phyloP scores from a whole-genome alignment of 2,797 vertebrate genomes.

The Aulostomus chinensis region DNA sequence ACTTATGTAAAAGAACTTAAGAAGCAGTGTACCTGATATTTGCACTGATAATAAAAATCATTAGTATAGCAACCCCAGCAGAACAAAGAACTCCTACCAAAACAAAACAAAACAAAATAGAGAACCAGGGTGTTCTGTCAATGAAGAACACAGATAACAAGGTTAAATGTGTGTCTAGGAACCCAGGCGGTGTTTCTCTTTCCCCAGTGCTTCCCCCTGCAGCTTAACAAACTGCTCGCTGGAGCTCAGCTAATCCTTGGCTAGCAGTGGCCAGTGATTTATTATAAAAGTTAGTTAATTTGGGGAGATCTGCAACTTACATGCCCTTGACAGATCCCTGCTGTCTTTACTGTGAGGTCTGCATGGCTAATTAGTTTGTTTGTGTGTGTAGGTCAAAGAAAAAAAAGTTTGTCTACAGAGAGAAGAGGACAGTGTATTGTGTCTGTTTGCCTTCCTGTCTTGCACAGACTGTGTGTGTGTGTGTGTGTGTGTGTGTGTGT shows the following conservation, averaged over 20 bases:
- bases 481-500: conserved; percentile 33
- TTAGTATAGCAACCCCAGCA: conserved; percentile 32
- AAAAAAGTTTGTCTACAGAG: conserved; percentile 10
- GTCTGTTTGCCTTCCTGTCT: conserved; percentile 63
- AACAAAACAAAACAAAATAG: conserved; percentile 20
- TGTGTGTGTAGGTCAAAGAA: conserved; percentile 22
- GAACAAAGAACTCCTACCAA: conserved; percentile 18
- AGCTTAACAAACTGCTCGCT: conserved; percentile 77
- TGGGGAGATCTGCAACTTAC: conserved; percentile 66
- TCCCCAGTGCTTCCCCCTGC: conserved; percentile 62
- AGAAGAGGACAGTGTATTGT: conserved; percentile 31
- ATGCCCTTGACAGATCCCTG: conserved; percentile 42
- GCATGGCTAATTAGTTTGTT: conserved; percentile 51
- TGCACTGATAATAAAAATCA: conserved; percentile 33
- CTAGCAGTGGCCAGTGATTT: conserved; percentile 69
- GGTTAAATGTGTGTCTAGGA: conserved; percentile 55
- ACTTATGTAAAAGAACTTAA: conserved; percentile 46
- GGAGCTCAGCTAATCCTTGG: conserved; percentile 76
- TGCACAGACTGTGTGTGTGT: conserved; percentile 30
- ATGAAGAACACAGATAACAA: conserved; percentile 51
- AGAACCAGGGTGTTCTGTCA: conserved; percentile 43
- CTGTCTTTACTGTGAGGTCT: conserved; percentile 36
- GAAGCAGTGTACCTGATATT: conserved; percentile 36
- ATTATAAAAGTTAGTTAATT: conserved; percentile 79
- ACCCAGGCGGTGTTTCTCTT: conserved; percentile 45